Percentiles rank a stretch among this genome's conserved stretches.
Conservation (phyloP, 2,888 invertebrate genomes). For the Lymantria dispar region DNA sequence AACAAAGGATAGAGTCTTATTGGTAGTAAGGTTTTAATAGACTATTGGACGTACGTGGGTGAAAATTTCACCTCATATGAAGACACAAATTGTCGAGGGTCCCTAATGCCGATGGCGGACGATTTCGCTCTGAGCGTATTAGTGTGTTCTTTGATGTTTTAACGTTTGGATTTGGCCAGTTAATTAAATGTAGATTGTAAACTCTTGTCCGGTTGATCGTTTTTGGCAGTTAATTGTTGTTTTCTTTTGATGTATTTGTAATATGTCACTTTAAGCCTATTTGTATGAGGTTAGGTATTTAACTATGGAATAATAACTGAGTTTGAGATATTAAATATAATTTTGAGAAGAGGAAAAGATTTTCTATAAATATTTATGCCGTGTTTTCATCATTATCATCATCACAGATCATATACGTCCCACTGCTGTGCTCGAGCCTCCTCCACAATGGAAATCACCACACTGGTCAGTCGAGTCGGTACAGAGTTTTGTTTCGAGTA, state of each 20-base stretch:
- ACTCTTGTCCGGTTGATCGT: conserved; percentile 55
- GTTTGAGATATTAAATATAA: too few species aligned
- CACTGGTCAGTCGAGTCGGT: too few species aligned
- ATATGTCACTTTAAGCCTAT: conserved; percentile 23
- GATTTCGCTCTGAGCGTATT: conserved; percentile 75
- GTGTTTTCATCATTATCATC: too few species aligned
- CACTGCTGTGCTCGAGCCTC: too few species aligned
- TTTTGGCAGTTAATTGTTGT: conserved; percentile 43
- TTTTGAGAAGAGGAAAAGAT: too few species aligned
- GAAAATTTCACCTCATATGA: conserved; percentile 55
- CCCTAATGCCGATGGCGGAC: conserved; percentile 66
- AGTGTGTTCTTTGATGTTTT: conserved; percentile 78
- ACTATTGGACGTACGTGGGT: conserved; percentile 69
- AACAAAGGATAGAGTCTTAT: conserved; percentile 80
- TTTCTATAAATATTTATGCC: too few species aligned
- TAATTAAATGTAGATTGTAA: conserved; percentile 69
- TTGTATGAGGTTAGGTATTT: conserved; percentile 4
- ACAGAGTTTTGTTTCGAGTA: too few species aligned
- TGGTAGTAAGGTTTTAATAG: conserved; percentile 58
- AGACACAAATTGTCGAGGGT: conserved; percentile 57
- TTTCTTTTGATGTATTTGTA: conserved; percentile 49
- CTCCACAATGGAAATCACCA: too few species aligned
- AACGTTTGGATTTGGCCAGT: conserved; percentile 64
- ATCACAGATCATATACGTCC: too few species aligned
- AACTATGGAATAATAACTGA: too few species aligned